Evolutionary conservation across 1,140 invertebrate species (phyloP).

Genomic region (Onthophagus taurus): DNA sequence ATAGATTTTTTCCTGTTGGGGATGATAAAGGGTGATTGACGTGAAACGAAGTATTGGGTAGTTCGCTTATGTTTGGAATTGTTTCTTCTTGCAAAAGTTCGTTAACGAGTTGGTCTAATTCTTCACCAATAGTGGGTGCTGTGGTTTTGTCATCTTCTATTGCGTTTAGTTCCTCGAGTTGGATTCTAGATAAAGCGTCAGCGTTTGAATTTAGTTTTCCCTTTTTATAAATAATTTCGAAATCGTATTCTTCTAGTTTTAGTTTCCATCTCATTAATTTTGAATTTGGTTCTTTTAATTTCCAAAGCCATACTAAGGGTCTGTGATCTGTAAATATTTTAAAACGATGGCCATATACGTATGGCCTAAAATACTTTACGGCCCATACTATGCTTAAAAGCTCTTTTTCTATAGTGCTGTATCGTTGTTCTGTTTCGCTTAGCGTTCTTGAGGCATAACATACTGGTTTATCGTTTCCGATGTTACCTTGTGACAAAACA

Average conservation of each 20-base stretch:
- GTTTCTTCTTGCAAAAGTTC: too few relatives aligned
- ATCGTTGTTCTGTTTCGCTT: constrained; percentile 25
- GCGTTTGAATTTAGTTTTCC: constrained; percentile 19
- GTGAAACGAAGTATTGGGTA: too few relatives aligned
- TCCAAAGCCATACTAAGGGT: not conserved
- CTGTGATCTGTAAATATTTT: constrained; percentile 6
- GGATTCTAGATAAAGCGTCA: constrained; percentile 21
- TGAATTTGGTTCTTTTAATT: constrained; percentile 10
- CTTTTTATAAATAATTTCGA: constrained; percentile 25
- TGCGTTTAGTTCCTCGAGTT: constrained; percentile 7
- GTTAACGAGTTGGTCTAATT: too few relatives aligned
- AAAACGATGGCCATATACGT: constrained; percentile 26
- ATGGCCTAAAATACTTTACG: constrained; percentile 27
- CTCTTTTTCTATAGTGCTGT: constrained; percentile 34
- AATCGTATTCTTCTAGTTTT: constrained; percentile 36
- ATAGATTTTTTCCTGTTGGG: too few relatives aligned
- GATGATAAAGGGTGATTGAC: too few relatives aligned
- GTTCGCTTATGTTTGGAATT: too few relatives aligned
- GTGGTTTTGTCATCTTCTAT: too few relatives aligned
- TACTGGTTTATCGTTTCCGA: constrained; percentile 22
- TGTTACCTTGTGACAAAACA: constrained; percentile 40
- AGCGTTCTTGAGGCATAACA: constrained; percentile 30
- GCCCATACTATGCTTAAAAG: constrained; percentile 21
- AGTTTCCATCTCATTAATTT: constrained; percentile 20
- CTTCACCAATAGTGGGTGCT: too few relatives aligned